Base-by-base conservation (phyloP, 2,888 invertebrate species). In the Phlogophora meticulosa region DNA sequence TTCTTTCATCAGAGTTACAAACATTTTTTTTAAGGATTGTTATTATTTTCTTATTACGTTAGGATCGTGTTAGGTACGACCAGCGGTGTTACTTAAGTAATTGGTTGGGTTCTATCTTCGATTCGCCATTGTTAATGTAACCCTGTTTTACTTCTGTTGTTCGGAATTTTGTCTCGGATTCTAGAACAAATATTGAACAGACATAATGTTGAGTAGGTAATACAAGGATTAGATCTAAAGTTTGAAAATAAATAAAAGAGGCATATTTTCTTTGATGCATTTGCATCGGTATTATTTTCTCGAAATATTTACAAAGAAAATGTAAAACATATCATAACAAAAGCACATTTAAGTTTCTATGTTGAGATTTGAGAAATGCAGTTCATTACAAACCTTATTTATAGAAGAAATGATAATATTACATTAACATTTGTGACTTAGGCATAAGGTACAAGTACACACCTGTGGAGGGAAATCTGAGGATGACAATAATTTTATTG, bases 241-340 rank as follows among this genome's bases (percentile, higher is more conserved):
- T 52, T 22, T 28, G 22, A 17, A 22, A 51, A 51, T n/a, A 76
- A 85, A 82, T 82, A 83, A 87, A 87, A 85, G 74, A 84, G 60
- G 62, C 77, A 74, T 71, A 76, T 48, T 86, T 90, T 85, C 88
- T 88, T 88, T 88, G 92, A 93, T 90, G 93, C 93, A 82, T 86
- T 73, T 72, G 92, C 93, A 90, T 87, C 90, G 87, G 88, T 94
- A 93, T 93, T 93, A 89, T 90, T 90, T 86, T 87, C 91, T 92
- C 87, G 88, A 92, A 93, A 92, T 94, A 94, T 94, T 93, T 94
- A 94, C 94, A 95, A 93, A 93, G 91, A 91, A 93, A 86, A 89
- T 89, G 87, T 91, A 84, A 91, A 92, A 92, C 89, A 92, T 90
- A 83, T 78, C 77, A 83, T 85, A 94, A 94, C 93, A 94, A 93